These are phyloP conservation scores for Spilogale gracilis DNA, from an alignment of 2,113 vertebrate species.

Conservation along the genomic window DNA sequence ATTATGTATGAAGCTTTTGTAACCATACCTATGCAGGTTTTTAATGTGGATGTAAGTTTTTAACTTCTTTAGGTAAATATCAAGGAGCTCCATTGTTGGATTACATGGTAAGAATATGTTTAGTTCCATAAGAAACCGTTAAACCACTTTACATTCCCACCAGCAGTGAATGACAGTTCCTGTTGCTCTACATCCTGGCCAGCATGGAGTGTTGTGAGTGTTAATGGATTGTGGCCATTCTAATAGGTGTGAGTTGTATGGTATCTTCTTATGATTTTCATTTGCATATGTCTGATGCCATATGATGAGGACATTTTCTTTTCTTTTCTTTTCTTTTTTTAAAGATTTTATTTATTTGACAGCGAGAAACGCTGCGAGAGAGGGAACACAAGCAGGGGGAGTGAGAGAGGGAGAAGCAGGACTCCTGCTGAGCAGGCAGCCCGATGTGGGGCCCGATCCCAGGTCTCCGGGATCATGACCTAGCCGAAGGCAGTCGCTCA, in stretches of 20 bases:
- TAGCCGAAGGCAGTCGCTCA: no score
- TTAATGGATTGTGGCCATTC: not conserved
- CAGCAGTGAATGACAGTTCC: not conserved
- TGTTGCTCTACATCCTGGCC: not conserved
- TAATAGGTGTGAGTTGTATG: not conserved
- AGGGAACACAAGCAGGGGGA: no score
- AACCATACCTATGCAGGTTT: not conserved
- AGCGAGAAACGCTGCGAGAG: no score
- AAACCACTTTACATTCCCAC: not conserved
- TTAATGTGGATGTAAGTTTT: not conserved
- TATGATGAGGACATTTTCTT: not conserved
- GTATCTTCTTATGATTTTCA: not conserved
- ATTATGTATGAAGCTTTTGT: not conserved
- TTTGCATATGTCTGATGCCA: not conserved
- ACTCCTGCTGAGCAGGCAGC: no score
- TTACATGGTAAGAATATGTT: not conserved
- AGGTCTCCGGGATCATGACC: no score
- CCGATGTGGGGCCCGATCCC: no score
- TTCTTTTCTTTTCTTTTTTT: no score
- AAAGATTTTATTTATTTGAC: no score
- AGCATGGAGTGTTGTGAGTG: not conserved
- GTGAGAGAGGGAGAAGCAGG: no score
- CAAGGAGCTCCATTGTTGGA: not conserved
- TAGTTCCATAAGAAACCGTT: not conserved
- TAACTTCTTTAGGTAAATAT: not conserved